Percentiles rank a stretch among this genome's conserved stretches.
phyloP scores from a whole-genome alignment of 2,888 invertebrate species.

The Pycnomerus fuliginosus region DNA sequence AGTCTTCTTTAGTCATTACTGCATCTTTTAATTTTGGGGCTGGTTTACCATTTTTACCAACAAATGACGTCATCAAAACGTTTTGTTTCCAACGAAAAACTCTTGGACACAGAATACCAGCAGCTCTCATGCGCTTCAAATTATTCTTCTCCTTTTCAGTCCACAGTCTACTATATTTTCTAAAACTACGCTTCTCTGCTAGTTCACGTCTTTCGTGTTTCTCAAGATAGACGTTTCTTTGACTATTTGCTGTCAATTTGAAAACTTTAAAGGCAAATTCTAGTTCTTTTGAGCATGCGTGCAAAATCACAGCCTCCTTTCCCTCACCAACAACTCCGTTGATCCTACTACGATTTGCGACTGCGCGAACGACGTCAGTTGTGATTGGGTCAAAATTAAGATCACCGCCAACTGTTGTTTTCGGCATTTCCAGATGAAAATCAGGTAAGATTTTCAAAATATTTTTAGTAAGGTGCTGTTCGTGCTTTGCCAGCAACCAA shows the following conservation, averaged over 20 bases:
- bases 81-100: slow-evolving; percentile 80
- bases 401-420: too few relatives aligned
- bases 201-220: slow-evolving; percentile 90
- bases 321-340: slow-evolving; percentile 95
- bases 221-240: slow-evolving; percentile 89
- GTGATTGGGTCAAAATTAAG: too few relatives aligned
- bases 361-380: too few relatives aligned
- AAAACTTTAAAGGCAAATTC: slow-evolving; percentile 86
- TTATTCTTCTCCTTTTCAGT: slow-evolving; percentile 97
- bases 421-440: too few relatives aligned
- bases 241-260: slow-evolving; percentile 94
- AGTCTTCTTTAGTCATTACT: slow-evolving; percentile 59
- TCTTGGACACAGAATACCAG: slow-evolving; percentile 81
- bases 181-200: slow-evolving; percentile 84
- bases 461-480: too few relatives aligned
- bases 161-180: slow-evolving; percentile 91
- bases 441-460: too few relatives aligned
- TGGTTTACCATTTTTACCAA: slow-evolving; percentile 78
- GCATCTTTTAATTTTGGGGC: slow-evolving; percentile 78
- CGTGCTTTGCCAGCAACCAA: too few relatives aligned
- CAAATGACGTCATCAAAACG: slow-evolving; percentile 88
- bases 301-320: slow-evolving; percentile 90
- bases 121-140: slow-evolving; percentile 73
- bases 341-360: slow-evolving; percentile 70
- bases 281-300: slow-evolving; percentile 68